Evolutionary conservation across 2,888 invertebrate species (phyloP), one percentile per base, ranked within the genome.

Genomic region (Actias luna): DNA sequence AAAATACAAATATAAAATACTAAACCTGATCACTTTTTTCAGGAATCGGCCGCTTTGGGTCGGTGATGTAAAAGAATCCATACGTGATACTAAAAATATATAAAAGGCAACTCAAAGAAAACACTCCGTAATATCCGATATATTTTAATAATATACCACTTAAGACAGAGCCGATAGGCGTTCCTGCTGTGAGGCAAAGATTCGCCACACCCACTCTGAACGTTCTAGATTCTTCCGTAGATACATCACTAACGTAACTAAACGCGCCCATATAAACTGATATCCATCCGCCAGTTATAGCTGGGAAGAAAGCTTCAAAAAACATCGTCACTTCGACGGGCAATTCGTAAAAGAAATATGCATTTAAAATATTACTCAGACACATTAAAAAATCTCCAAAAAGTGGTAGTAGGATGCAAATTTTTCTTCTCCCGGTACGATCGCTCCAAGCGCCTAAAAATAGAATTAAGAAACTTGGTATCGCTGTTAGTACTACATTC

Each of bases 391-490:
- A 70, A 65, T 94, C 94, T 5, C 94, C 94, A 4, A 92, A 65
- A 2, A 94, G 87, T 0, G 94, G 94, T 2, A 94, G 71, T 0
- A 94, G 71, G 66, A 94, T 93, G 63, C 94, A 94, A 4, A 93
- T 91, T 71, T 94, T 94, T 50, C 94, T 82, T 57, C 92, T 88
- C 3, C 93, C 92, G 5, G 93, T 93, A 58, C 93, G 86, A 69
- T 94, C 94, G 64, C 94, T 94, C 94, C 94, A 94, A 0, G 94
- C 93, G 5, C 94, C 94, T 33, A 94, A 72, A 63, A 94, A 94
- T 0, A 94, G 78, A 18, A 94, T 93, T 1, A 94, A 72, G 4
- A 93, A 69, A 62, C 93, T 89, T 3, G 94, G 94, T 55, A 94
- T 79, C 0, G 93, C 83, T 36, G 94, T 94, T 59, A 93, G 80